These are phyloP conservation scores for Polymixis lichenea DNA, from an alignment of 2,888 invertebrate species.

Conservation along the genomic window DNA sequence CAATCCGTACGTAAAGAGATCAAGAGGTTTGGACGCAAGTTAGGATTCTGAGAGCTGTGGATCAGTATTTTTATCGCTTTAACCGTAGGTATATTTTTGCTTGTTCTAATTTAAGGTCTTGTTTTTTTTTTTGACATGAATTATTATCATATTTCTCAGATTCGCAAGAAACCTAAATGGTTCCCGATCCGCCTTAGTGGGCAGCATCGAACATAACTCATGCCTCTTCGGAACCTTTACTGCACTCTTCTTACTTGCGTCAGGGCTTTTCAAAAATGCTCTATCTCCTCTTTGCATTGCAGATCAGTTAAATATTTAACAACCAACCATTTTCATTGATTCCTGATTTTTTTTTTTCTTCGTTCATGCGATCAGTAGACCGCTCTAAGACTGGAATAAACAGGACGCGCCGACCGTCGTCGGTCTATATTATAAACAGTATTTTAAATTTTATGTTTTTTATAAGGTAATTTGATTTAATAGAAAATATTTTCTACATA, in stretches of 20 bases:
- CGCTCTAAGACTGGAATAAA: not conserved
- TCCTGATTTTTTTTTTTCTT: not conserved
- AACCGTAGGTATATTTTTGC: not conserved
- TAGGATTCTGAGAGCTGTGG: conserved; percentile 14
- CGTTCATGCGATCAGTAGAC: not conserved
- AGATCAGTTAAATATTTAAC: not conserved
- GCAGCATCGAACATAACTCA: not conserved
- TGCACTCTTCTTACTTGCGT: not conserved
- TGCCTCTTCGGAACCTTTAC: not conserved
- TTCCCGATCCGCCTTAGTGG: not conserved
- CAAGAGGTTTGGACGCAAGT: conserved; percentile 30
- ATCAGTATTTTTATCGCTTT: not conserved
- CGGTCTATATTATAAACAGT: too few relatives aligned
- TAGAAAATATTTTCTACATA: not conserved
- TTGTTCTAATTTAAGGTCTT: not conserved
- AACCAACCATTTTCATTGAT: not conserved
- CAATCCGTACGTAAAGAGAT: conserved; percentile 28
- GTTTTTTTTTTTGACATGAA: not conserved
- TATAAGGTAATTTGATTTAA: not conserved
- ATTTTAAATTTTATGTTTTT: not conserved
- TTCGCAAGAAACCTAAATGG: not conserved
- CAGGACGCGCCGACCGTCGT: not conserved
- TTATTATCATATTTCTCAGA: not conserved
- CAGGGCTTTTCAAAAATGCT: not conserved
- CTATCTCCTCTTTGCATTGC: not conserved